phyloP scores from a whole-genome alignment of 2,113 vertebrate species.

The Pica pica region DNA sequence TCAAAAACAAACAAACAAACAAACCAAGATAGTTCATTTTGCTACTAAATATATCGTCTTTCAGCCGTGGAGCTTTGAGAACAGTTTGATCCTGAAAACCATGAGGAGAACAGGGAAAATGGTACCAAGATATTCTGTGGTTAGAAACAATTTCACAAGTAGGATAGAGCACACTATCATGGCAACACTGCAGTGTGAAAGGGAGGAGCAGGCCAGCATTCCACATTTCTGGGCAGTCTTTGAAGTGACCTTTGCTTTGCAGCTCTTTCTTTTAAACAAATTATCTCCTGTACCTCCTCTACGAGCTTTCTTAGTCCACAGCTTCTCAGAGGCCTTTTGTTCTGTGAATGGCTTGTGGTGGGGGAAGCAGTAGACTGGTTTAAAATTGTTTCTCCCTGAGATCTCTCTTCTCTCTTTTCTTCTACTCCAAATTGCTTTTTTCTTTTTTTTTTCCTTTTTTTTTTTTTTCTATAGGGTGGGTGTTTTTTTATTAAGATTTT shows the following conservation, averaged over 20 bases:
- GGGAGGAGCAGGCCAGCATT: not conserved
- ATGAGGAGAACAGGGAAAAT: not conserved
- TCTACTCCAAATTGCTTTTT: not conserved
- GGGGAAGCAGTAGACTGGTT: not conserved
- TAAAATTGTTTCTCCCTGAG: not conserved
- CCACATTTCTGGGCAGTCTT: not conserved
- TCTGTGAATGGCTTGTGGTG: not conserved
- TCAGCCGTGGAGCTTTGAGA: not conserved
- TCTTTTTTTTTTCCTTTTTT: rapidly evolving
- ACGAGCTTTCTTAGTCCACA: not conserved
- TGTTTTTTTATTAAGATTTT: not conserved
- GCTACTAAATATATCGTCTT: not conserved
- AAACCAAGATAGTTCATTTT: not conserved
- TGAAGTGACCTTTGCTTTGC: conserved; percentile 41
- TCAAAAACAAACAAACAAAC: not conserved
- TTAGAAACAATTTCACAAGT: not conserved
- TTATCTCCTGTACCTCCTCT: conserved; percentile 23
- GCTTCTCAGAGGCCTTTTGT: conserved; percentile 32
- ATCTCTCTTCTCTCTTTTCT: not conserved
- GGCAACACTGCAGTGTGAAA: not conserved
- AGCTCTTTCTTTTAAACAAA: not conserved
- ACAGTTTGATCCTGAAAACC: not conserved
- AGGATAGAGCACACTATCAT: not conserved
- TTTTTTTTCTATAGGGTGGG: not conserved
- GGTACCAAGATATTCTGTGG: not conserved